Percentiles rank a stretch among this genome's conserved stretches.
Evolutionary conservation across 37 sponge, comb jelly and placozoan genomes (phyloP).

Genomic region (Ianthella basta): DNA sequence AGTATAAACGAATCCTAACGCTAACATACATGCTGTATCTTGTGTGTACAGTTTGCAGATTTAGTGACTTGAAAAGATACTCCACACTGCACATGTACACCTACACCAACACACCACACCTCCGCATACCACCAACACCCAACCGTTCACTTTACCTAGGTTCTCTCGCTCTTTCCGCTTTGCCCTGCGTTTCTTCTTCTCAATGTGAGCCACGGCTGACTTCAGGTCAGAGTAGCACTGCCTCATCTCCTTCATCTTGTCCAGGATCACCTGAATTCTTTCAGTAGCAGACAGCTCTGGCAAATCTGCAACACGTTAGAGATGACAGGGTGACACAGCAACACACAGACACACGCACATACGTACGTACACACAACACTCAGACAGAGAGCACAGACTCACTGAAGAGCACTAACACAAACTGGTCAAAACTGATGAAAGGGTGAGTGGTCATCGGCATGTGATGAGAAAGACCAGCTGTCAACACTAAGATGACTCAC

Average conservation of each 20-base stretch:
- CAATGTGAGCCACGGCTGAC: conserved; percentile 65
- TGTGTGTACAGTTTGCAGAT: too few species aligned
- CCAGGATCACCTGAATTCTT: conserved; percentile 54
- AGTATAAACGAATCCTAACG: too few species aligned
- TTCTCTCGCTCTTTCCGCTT: conserved; percentile 61
- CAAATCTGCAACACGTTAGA: conserved; percentile 11
- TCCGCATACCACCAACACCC: too few species aligned
- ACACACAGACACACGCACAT: conserved; percentile 11
- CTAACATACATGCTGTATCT: too few species aligned
- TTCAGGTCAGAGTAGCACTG: conserved; percentile 60
- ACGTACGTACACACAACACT: neutral
- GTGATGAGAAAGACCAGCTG: neutral
- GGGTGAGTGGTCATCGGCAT: too few species aligned
- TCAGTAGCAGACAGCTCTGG: conserved; percentile 48
- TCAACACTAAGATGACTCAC: neutral
- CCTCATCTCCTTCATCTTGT: conserved; percentile 54
- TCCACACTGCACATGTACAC: too few species aligned
- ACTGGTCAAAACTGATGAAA: too few species aligned
- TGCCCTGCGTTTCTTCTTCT: conserved; percentile 66
- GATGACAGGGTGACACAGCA: neutral
- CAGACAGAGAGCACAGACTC: too few species aligned
- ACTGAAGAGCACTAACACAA: too few species aligned
- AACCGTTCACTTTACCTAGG: neutral
- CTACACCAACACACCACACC: too few species aligned
- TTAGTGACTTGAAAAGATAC: too few species aligned